phyloP scores from a whole-genome alignment of 2,888 invertebrate species.

The Synergus umbraculus region DNA sequence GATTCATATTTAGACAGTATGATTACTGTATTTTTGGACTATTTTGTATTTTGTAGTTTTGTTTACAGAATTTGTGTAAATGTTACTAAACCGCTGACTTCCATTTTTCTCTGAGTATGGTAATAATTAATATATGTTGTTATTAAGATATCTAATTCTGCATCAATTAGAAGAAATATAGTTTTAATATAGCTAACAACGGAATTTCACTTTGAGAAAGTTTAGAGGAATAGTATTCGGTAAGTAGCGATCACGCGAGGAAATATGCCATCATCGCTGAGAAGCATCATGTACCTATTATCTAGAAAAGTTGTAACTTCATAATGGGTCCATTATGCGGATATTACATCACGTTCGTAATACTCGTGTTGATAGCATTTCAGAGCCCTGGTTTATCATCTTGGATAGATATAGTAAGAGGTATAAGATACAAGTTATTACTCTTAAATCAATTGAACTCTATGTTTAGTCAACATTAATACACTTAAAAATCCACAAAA shows the following conservation, averaged over 20 bases:
- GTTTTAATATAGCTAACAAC: conserved; percentile 35
- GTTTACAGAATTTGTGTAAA: too few species aligned
- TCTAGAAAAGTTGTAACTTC: conserved; percentile 39
- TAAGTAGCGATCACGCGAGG: background rate
- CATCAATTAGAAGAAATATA: background rate
- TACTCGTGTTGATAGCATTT: background rate
- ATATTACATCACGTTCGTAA: conserved; percentile 23
- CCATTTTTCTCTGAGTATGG: too few species aligned
- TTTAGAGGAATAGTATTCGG: background rate
- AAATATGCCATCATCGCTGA: conserved; percentile 3
- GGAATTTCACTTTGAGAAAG: conserved; percentile 40
- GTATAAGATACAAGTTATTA: background rate
- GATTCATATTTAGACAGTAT: too few species aligned
- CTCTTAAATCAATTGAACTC: background rate
- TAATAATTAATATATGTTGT: too few species aligned
- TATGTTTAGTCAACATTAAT: background rate
- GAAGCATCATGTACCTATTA: conserved; percentile 40
- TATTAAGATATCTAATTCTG: background rate
- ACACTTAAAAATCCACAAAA: background rate
- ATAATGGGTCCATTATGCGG: conserved; percentile 41
- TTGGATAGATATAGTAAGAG: background rate
- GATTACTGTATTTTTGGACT: too few species aligned
- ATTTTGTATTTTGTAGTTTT: too few species aligned
- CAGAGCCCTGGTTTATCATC: background rate
- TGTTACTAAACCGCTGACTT: too few species aligned